Evolutionary conservation across 2,797 vertebrate genomes (phyloP).

Genomic region (Tapirus indicus): DNA sequence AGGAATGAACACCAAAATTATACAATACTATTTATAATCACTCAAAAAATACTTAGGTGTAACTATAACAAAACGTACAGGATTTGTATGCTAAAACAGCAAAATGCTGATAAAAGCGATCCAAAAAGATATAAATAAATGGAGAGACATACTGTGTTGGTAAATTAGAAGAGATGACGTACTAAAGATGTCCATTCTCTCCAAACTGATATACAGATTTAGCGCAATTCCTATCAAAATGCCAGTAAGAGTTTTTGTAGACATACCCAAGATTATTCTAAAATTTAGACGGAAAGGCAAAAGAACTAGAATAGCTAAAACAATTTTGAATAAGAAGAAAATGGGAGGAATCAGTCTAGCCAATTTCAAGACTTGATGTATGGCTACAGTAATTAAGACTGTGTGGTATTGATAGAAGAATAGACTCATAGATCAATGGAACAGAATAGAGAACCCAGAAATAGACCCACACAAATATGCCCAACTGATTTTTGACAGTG

Average conservation of each 20-base stretch:
- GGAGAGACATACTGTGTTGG: not conserved
- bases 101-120: not conserved
- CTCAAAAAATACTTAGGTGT: not conserved
- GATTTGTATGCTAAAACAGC: not conserved
- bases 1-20: not conserved
- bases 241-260: not conserved
- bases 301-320: not conserved
- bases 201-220: not conserved
- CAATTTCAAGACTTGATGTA: not conserved
- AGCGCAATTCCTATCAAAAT: conserved; percentile 23
- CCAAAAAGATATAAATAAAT: conserved; percentile 16
- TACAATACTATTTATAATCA: not conserved
- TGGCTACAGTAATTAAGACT: not conserved
- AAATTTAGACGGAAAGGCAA: not conserved
- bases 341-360: not conserved
- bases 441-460: not conserved
- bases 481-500: not conserved
- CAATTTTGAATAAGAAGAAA: conserved; percentile 5
- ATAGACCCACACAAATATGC: not conserved
- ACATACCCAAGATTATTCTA: not conserved
- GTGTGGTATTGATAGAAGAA: not conserved
- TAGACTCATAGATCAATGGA: not conserved
- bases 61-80: not conserved
- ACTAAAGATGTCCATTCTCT: not conserved
- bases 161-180: not conserved